Conservation (phyloP, 2,888 invertebrate genomes). For the Patella depressa region DNA sequence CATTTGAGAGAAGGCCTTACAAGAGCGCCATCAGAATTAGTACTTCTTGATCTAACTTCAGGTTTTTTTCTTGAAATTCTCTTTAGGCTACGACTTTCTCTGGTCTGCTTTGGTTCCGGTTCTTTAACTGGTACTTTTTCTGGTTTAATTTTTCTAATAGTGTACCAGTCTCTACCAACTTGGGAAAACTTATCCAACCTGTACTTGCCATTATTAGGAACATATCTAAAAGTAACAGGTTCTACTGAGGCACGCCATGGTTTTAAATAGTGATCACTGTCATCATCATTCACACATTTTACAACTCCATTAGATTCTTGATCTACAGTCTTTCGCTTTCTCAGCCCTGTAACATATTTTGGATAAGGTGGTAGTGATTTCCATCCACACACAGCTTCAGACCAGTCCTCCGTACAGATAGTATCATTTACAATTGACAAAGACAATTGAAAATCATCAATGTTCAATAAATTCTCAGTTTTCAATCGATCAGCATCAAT, state of each 20-base stretch:
- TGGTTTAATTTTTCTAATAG: constrained; percentile 41
- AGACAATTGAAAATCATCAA: constrained; percentile 38
- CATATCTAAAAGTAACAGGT: constrained; percentile 61
- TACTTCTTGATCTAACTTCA: constrained; percentile 34
- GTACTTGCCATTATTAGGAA: constrained; percentile 60
- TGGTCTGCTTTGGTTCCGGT: not conserved
- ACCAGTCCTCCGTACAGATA: constrained; percentile 41
- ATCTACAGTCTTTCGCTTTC: constrained; percentile 34
- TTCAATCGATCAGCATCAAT: constrained; percentile 38
- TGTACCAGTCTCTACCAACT: constrained; percentile 49
- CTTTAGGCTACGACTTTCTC: constrained; percentile 43
- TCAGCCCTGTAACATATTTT: constrained; percentile 31
- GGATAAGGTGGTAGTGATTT: constrained; percentile 40
- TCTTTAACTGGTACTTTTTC: constrained; percentile 49
- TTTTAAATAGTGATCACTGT: constrained; percentile 39
- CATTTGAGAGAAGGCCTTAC: constrained; percentile 31
- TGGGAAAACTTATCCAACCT: constrained; percentile 54
- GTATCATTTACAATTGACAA: constrained; percentile 33
- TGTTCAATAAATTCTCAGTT: constrained; percentile 34
- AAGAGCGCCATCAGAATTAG: constrained; percentile 38
- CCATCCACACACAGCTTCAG: constrained; percentile 55
- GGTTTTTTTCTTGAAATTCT: constrained; percentile 50
- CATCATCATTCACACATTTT: constrained; percentile 53
- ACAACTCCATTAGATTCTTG: constrained; percentile 16
- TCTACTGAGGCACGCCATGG: constrained; percentile 62